These are phyloP conservation scores for Lytechinus pictus DNA, from an alignment of 35 echinoderm and acorn worm genomes.

Conservation along the genomic window DNA sequence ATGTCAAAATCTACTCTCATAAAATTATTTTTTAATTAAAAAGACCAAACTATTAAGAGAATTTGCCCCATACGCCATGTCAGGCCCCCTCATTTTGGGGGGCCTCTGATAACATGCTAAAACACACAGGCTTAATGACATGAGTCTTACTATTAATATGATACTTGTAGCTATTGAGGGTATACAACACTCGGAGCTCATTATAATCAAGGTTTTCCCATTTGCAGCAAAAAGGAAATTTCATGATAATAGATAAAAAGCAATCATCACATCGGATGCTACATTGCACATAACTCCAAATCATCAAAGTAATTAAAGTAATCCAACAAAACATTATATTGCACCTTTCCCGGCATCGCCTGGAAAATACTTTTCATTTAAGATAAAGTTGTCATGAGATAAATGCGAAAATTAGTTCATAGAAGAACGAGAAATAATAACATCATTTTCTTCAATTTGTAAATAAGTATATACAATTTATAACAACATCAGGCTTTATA, in stretches of 20 bases:
- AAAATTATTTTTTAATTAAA: too few relatives aligned
- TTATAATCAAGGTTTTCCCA: not conserved
- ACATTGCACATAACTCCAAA: not conserved
- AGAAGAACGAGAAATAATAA: not conserved
- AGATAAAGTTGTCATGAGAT: not conserved
- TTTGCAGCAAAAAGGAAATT: not conserved
- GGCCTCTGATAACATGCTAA: too few relatives aligned
- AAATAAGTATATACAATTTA: not conserved
- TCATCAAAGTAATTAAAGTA: not conserved
- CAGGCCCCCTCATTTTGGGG: too few relatives aligned
- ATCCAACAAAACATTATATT: not conserved
- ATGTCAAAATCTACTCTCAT: too few relatives aligned
- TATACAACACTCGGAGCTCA: not conserved
- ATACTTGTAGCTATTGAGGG: too few relatives aligned
- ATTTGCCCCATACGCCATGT: too few relatives aligned
- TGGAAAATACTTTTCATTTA: not conserved
- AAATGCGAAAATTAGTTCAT: not conserved
- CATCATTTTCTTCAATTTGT: not conserved
- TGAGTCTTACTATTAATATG: too few relatives aligned
- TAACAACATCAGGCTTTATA: not conserved
- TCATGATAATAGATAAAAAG: not conserved
- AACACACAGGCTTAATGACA: too few relatives aligned
- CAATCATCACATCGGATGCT: not conserved
- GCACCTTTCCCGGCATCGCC: not conserved
- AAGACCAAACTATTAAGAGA: too few relatives aligned